phyloP scores from a whole-genome alignment of 2,888 invertebrate genomes.

The Harpagoxenus sublaevis region DNA sequence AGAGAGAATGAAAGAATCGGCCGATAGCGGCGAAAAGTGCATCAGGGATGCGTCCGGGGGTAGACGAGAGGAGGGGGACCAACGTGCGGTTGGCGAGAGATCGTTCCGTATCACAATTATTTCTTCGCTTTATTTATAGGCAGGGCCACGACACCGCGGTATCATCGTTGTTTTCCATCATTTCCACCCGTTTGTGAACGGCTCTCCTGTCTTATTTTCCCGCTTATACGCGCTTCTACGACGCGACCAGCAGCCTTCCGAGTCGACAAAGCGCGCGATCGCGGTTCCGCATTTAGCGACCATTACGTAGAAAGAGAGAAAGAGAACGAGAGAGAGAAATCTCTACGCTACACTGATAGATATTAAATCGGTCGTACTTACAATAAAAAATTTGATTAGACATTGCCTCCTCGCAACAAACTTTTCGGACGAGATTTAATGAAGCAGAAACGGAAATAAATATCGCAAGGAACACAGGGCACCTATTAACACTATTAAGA shows the following conservation, averaged over 20 bases:
- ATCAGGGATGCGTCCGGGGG: slow-evolving; percentile 58
- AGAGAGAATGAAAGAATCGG: slow-evolving; percentile 73
- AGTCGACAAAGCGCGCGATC: slow-evolving; percentile 5
- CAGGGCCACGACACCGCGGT: slow-evolving; percentile 79
- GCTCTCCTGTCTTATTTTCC: slow-evolving; percentile 51
- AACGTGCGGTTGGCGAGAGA: slow-evolving; percentile 51
- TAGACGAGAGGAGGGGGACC: slow-evolving; percentile 2
- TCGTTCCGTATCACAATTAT: slow-evolving; percentile 81
- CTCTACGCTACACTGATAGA: background rate
- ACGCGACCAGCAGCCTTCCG: slow-evolving; percentile 1
- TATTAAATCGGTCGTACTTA: background rate
- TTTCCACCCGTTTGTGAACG: slow-evolving; percentile 65
- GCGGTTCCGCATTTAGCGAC: slow-evolving; percentile 15
- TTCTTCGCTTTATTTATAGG: slow-evolving; percentile 83
- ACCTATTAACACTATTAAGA: too few relatives aligned
- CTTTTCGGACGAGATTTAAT: background rate
- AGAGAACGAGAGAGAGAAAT: background rate
- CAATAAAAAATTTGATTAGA: background rate
- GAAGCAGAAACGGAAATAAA: background rate
- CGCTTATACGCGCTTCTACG: slow-evolving; percentile 23
- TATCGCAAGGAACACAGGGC: too few relatives aligned
- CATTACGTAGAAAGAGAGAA: background rate
- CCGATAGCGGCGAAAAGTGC: slow-evolving; percentile 74
- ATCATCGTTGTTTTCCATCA: slow-evolving; percentile 82
- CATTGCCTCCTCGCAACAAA: background rate